Evolutionary conservation across 2,113 vertebrate genomes (phyloP), one percentile per base, ranked within the genome.

Genomic region (Ondatra zibethicus): DNA sequence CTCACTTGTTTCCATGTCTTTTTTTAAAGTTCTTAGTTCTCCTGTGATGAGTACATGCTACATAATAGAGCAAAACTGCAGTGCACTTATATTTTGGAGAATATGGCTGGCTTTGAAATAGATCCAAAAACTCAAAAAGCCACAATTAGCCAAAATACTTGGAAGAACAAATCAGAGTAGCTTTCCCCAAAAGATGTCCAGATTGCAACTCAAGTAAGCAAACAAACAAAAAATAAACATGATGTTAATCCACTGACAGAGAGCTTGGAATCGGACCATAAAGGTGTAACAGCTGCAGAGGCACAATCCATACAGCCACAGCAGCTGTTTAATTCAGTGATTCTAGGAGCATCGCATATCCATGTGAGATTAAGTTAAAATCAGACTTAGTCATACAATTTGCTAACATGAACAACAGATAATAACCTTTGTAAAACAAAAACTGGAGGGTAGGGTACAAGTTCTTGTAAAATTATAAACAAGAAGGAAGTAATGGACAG

Each of bases 401-500:
- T 90, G 85, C 47, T 50, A 96, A 78, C 87, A 47, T 70, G 29
- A 96, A 75, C 39, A 55, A 39, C 13, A 92, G 42, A 52, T 19
- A 88, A 39, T 61, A 45, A 50, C n/a, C 14, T 52, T 84, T 88
- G 65, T 29, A 65, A 86, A 92, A 58, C 58, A 85, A 42, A 88
- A 93, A 78, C 42, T 33, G 95, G 55, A 82, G 1, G 42, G 0
- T 55, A 80, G 31, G 19, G 1, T 94, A 93, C 29, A 33, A 17
- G 29, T 84, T 95, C 47, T 88, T 50, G 31, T 81, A 86, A 80
- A 80, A 92, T 42, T 33, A 77, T 27, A 86, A 92, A 84, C 55
- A 73, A 72, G 76, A 94, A 90, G 16, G 63, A 78, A 93, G 21
- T 45, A 12, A 75, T 10, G 75, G 42, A 81, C 65, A 88, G 47